Evolutionary conservation across 2,113 vertebrate species (phyloP), one percentile per base, ranked within the genome.

Genomic region (Mesembrinibis cayennensis): DNA sequence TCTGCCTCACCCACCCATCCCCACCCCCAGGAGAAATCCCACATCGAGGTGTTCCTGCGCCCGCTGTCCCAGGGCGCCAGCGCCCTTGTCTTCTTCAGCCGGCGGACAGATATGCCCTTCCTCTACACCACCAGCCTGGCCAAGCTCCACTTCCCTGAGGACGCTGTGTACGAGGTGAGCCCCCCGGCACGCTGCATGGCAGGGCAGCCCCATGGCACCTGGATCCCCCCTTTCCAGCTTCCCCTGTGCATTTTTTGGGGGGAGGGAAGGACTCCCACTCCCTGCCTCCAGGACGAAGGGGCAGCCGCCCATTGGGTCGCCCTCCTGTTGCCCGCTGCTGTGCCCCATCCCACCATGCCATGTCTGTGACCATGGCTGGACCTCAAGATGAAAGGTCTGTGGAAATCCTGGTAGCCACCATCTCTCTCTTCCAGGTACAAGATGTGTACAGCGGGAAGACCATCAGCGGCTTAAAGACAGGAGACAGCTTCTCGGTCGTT

Each of bases 11-110:
- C 7, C 2, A 34, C 40, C 32, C 49, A 4, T 85, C 53, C 63
- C 38, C 27, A 69, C 13, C 53, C 26, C 30, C 55, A 99, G 99
- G 98, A 98, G 95, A 98, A 98, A 86, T 98, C 66, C 58, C 47
- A 73, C 13, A 98, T 99, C 0, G 98, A 99, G 44, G 99, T 99
- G 82, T 99, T 97, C 94, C 92, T 98, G 98, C 98, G 99, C 40
- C 98, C 98, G 0, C 98, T 99, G 90, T 98, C 98, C 5, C 77
- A 69, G 1, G 93, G 95, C 1, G 95, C 98, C 76, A 99, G 98
- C 0, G 97, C 99, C 20, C 85, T 99, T 2, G 98, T 99, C 49
- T 99, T 99, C 98, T 99, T 99, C 98, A 99, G 99, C 96, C 98
- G 98, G 20, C 98, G 99, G 11, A 97, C 80, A 0, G 99, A 99